Percentiles rank a stretch among this genome's conserved stretches.
Evolutionary conservation across 2,888 invertebrate species (phyloP).

Genomic region (Blera fallax): DNA sequence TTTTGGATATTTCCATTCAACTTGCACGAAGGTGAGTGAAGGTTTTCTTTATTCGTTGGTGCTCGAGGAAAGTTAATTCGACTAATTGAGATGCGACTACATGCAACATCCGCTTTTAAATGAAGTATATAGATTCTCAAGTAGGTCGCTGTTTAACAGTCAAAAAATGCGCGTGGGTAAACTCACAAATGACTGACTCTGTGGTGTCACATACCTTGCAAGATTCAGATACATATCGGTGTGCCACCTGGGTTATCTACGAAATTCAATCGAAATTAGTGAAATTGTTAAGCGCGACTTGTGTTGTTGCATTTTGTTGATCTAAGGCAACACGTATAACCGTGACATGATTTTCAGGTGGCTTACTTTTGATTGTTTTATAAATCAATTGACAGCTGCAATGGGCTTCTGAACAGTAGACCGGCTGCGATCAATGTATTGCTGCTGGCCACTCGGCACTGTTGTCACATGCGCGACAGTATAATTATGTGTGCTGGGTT

Average conservation of each 20-base stretch:
- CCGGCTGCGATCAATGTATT: neutral
- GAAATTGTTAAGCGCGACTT: slow-evolving; percentile 19
- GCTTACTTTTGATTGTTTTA: slow-evolving; percentile 25
- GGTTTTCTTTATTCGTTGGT: neutral
- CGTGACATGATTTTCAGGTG: slow-evolving; percentile 41
- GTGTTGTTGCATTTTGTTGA: neutral
- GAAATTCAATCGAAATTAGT: slow-evolving; percentile 9
- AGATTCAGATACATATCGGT: neutral
- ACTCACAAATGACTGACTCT: neutral
- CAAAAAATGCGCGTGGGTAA: slow-evolving; percentile 16
- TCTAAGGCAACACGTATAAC: neutral
- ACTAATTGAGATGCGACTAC: slow-evolving; percentile 33
- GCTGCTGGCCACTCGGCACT: slow-evolving; percentile 7
- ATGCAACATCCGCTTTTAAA: neutral
- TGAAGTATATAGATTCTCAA: neutral
- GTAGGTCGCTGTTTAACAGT: neutral
- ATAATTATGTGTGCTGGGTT: slow-evolving; percentile 16
- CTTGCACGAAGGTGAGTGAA: slow-evolving; percentile 90
- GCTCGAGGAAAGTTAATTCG: slow-evolving; percentile 11
- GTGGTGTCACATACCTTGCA: neutral
- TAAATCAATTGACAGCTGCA: slow-evolving; percentile 22
- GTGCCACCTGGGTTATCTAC: neutral
- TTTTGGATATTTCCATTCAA: slow-evolving; percentile 92
- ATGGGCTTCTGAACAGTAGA: slow-evolving; percentile 8
- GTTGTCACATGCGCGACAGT: slow-evolving; percentile 13